Evolutionary conservation across 1,140 invertebrate genomes (phyloP), one percentile per base, ranked within the genome.

Genomic region (Sitobion miscanthi): DNA sequence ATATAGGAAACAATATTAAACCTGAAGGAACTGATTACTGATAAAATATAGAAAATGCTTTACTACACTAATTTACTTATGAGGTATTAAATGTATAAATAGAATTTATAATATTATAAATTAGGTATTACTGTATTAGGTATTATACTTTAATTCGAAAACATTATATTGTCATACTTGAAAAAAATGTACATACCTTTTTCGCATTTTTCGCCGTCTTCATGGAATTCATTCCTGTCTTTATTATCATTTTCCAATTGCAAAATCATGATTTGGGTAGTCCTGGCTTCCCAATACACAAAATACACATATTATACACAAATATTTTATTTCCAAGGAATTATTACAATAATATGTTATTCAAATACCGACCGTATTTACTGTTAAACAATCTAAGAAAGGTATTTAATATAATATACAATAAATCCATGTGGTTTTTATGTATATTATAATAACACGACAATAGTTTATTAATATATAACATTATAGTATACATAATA

Each of bases 211-310:
- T 85, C 9, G 23, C 9, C 38, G 9, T 30, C 83, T 42, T 85
- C 83, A 8, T 45, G 21, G 23, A 38, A 23, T 85, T 85, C 42
- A 42, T 30, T 42, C 23, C 42, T 85, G 38, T 25, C 38, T 25
- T 42, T 42, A 42, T 25, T 42, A 11, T 85, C 38, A 85, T 85
- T 85, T 77, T 77, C 62, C 38, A 85, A 11, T 85, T 85, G 38
- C 42, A 85, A 25, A 42, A 85, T 42, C 38, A 42, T 85, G 38
- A 85, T 42, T 35, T 83, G 82, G 38, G 38, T 85, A 85, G 38
- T 85, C 42, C 83, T 85, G 83, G 83, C 83, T 42, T 85, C 83
- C 42, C 83, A 25, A 85, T 45, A 85, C 83, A 85, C 83, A 85
- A 21, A 47, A 47, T 47, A 42, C 42, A 42, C 52, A 52, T 42